These are phyloP conservation scores for Prionace glauca DNA, from an alignment of 2,797 vertebrate genomes.

Conservation along the genomic window DNA sequence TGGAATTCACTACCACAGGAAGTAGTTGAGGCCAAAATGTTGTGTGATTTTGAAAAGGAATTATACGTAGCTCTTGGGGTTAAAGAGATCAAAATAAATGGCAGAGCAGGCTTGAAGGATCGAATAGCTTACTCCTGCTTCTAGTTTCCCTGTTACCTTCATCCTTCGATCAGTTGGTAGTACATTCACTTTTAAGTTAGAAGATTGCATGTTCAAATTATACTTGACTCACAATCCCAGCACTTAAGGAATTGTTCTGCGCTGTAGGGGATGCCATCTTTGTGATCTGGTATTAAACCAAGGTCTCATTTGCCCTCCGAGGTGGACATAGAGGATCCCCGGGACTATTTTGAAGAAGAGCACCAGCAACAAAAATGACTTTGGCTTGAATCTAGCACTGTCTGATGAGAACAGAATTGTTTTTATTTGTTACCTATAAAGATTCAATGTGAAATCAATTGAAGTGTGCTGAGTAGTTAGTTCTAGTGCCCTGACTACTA, in stretches of 20 bases:
- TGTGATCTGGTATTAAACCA: background rate
- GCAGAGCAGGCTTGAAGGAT: too few relatives aligned
- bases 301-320: background rate
- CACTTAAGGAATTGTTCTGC: background rate
- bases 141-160: background rate
- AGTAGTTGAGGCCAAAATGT: too few relatives aligned
- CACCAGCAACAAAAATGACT: background rate
- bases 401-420: background rate
- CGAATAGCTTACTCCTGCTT: too few relatives aligned
- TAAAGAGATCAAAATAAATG: too few relatives aligned
- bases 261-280: background rate
- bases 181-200: background rate
- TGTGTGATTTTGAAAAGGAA: too few relatives aligned
- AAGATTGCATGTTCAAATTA: background rate
- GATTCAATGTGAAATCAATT: background rate
- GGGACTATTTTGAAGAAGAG: background rate
- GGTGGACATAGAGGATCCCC: background rate
- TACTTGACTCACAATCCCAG: background rate
- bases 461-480: background rate
- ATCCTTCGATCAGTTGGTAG: background rate
- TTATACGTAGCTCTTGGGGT: too few relatives aligned
- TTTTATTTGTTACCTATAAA: background rate
- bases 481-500: background rate
- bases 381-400: background rate
- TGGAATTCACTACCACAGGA: too few relatives aligned